Evolutionary conservation across 2,113 vertebrate genomes (phyloP).

Genomic region (Crotalus viridis): DNA sequence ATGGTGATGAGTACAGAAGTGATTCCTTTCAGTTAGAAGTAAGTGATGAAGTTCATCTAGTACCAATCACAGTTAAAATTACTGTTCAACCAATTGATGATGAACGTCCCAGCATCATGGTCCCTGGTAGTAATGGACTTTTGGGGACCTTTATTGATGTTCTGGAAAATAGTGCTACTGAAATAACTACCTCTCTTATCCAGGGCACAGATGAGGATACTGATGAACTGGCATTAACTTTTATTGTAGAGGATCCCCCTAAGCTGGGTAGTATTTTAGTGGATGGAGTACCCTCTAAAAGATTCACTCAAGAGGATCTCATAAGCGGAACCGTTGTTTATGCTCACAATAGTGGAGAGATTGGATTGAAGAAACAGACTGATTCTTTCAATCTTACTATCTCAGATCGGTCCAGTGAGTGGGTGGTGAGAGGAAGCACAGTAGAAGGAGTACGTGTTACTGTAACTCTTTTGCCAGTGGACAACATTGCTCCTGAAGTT

Average conservation of each 20-base stretch:
- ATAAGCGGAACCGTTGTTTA: conserved; percentile 58
- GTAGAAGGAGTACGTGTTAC: conserved; percentile 55
- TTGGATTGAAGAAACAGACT: conserved; percentile 56
- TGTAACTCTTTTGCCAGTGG: conserved; percentile 64
- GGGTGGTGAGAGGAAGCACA: conserved; percentile 52
- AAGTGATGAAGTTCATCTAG: conserved; percentile 58
- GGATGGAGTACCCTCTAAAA: conserved; percentile 48
- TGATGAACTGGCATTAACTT: conserved; percentile 54
- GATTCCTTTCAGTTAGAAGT: conserved; percentile 65
- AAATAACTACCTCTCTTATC: conserved; percentile 56
- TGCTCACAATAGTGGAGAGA: conserved; percentile 64
- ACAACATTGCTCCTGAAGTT: conserved; percentile 72
- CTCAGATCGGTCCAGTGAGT: conserved; percentile 53
- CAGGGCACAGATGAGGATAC: conserved; percentile 54
- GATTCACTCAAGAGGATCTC: conserved; percentile 67
- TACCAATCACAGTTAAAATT: conserved; percentile 60
- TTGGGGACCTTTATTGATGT: conserved; percentile 60
- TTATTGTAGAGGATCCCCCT: conserved; percentile 63
- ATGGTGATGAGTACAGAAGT: conserved; percentile 40
- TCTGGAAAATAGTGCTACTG: conserved; percentile 60
- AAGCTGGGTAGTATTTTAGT: conserved; percentile 59
- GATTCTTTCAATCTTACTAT: conserved; percentile 66
- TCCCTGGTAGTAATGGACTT: conserved; percentile 30
- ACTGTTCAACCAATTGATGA: conserved; percentile 52
- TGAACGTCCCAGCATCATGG: conserved; percentile 45